A percentile compares a stretch with the other conserved stretches of the same genome.
Conservation (phyloP, 1,140 invertebrate species). For the Solenopsis invicta region DNA sequence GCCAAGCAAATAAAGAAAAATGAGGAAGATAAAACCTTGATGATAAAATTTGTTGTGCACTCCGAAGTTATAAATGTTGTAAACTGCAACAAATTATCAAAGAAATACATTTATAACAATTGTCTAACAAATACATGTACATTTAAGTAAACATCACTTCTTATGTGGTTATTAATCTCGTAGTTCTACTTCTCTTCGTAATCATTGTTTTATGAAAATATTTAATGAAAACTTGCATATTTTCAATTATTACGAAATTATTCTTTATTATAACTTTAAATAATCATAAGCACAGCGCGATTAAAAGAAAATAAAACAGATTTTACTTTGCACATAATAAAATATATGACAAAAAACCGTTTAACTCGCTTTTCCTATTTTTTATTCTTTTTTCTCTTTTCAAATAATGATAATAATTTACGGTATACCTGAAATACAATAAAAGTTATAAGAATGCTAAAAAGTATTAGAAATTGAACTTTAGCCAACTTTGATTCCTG, state of each 20-base stretch:
- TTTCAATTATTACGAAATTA: no score
- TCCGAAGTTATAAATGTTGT: neutral
- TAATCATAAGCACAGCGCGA: no score
- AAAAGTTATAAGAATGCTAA: slow-evolving; percentile 2
- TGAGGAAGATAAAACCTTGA: slow-evolving; percentile 14
- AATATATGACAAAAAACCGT: no score
- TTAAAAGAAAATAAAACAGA: no score
- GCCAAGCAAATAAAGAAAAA: neutral
- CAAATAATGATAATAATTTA: neutral
- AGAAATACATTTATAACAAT: neutral
- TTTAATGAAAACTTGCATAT: no score
- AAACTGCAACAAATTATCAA: slow-evolving; percentile 23
- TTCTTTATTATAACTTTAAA: no score
- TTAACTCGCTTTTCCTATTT: no score
- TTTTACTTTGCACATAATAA: no score
- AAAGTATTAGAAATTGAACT: slow-evolving; percentile 6
- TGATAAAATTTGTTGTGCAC: neutral
- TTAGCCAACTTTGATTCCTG: neutral
- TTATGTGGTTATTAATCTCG: neutral
- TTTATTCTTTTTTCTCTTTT: no score
- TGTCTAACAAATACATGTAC: no score
- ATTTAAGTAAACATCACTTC: neutral
- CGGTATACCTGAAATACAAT: slow-evolving; percentile 25
- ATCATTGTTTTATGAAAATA: neutral
- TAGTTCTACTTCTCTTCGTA: neutral